phyloP scores from a whole-genome alignment of 2,113 vertebrate genomes.

The Craseonycteris thonglongyai region DNA sequence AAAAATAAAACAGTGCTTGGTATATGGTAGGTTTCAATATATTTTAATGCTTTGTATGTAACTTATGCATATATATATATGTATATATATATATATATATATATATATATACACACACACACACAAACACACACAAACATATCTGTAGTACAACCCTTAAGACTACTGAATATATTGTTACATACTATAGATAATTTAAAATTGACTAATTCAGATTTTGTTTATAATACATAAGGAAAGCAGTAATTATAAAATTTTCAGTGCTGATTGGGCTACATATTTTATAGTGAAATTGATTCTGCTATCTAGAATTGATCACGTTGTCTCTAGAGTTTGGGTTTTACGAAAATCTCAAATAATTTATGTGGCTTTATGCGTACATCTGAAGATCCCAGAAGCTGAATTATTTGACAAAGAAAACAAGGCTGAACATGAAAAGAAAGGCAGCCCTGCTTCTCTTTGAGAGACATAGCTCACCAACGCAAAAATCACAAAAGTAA shows the following conservation, averaged over 20 bases:
- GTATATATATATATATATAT: no score
- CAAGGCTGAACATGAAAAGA: conserved; percentile 47
- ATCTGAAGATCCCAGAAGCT: conserved; percentile 40
- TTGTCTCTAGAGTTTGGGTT: conserved; percentile 55
- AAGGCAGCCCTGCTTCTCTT: conserved; percentile 16
- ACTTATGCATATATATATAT: neutral
- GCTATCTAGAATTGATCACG: conserved; percentile 61
- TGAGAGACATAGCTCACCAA: neutral
- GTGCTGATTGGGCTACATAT: neutral
- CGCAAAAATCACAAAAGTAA: neutral
- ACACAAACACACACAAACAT: neutral
- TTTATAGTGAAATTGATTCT: conserved; percentile 66
- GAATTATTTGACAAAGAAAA: conserved; percentile 25
- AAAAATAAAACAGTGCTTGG: neutral
- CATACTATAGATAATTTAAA: neutral
- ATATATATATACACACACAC: no score
- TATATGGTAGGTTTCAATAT: no score
- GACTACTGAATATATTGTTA: neutral
- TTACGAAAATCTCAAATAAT: conserved; percentile 69
- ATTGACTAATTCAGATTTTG: neutral
- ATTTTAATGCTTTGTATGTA: neutral
- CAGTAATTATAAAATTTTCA: neutral
- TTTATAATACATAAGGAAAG: neutral
- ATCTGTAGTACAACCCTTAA: neutral
- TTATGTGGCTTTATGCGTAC: conserved; percentile 9